Percentiles rank a stretch among this genome's conserved stretches.
Conservation (phyloP, 2,888 invertebrate genomes). For the Leptothorax acervorum region DNA sequence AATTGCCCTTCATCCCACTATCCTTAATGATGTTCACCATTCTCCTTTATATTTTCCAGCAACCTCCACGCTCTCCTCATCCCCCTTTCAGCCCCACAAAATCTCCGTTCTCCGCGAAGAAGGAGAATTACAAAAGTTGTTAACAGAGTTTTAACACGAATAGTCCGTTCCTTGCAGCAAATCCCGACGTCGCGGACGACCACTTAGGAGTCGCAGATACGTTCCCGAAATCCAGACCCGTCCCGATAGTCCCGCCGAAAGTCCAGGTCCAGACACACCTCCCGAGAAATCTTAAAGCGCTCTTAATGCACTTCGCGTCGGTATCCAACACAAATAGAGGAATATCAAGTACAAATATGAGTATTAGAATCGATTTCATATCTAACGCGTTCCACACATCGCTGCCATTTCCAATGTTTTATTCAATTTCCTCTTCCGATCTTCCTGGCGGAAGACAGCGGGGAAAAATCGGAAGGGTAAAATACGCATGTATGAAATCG, state of each 20-base stretch:
- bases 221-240: conserved; percentile 66
- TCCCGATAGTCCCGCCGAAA: conserved; percentile 69
- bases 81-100: background rate
- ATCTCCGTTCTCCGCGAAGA: background rate
- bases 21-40: background rate
- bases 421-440: background rate
- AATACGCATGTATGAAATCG: background rate
- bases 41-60: background rate
- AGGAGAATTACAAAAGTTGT: background rate
- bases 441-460: background rate
- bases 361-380: conserved; percentile 15
- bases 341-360: conserved; percentile 13
- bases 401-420: background rate
- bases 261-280: conserved; percentile 54
- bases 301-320: background rate
- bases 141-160: conserved; percentile 1
- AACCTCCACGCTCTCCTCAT: background rate
- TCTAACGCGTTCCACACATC: background rate
- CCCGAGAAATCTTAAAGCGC: conserved; percentile 70
- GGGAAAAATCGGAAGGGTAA: background rate
- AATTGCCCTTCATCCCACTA: conserved; percentile 4
- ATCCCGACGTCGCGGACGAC: conserved; percentile 78
- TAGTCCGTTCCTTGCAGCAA: conserved; percentile 77
- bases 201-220: conserved; percentile 81
- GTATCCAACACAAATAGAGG: background rate